Percentiles rank a stretch among this genome's conserved stretches.
Conservation (phyloP, 2,888 invertebrate species). For the Apamea anceps region DNA sequence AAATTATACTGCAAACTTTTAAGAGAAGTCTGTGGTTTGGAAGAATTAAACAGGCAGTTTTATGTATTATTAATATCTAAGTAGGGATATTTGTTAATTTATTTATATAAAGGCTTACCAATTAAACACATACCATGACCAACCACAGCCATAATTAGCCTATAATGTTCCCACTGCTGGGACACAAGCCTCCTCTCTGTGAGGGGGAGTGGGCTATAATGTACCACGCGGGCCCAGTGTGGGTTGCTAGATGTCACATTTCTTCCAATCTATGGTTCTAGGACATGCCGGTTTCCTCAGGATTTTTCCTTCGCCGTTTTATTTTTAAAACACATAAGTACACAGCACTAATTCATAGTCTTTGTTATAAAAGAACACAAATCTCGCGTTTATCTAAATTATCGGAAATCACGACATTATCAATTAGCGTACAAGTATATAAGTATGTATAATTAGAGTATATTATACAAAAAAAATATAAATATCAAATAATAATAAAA, state of each 20-base stretch:
- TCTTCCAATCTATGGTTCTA: neutral
- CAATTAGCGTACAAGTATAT: neutral
- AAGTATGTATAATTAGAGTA: too few species aligned
- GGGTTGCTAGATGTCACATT: neutral
- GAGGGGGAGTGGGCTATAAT: too few species aligned
- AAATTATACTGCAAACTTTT: slow-evolving; percentile 3
- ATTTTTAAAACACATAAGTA: too few species aligned
- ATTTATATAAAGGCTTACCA: neutral
- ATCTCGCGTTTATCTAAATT: neutral
- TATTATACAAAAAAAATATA: too few species aligned
- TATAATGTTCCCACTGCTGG: too few species aligned
- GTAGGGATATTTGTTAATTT: too few species aligned
- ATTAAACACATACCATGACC: too few species aligned
- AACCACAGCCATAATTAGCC: too few species aligned
- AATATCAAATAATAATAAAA: too few species aligned
- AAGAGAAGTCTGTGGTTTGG: neutral
- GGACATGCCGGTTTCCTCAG: neutral
- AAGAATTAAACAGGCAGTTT: neutral
- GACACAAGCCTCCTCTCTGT: neutral
- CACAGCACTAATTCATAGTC: neutral
- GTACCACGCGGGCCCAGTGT: too few species aligned
- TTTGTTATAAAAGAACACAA: neutral
- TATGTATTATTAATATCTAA: too few species aligned
- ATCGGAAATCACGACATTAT: neutral
- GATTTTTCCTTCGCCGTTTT: too few species aligned